Evolutionary conservation across 1,140 invertebrate genomes (phyloP).

Genomic region (Drosophila athabasca): DNA sequence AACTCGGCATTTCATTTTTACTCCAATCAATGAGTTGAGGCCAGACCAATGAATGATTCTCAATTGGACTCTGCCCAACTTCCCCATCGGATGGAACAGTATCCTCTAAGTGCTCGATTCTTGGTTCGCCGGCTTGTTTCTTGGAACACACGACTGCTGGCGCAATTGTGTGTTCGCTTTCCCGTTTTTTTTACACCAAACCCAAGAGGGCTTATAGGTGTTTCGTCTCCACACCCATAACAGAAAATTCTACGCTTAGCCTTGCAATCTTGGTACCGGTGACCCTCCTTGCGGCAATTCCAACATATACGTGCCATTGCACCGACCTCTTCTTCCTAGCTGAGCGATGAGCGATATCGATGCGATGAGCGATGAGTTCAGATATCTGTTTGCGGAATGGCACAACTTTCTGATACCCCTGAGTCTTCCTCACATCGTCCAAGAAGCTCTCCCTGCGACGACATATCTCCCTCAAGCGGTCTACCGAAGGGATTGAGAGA

Average conservation of each 20-base stretch:
- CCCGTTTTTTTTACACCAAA: slow-evolving; percentile 15
- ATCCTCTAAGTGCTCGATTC: no score
- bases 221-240: background rate
- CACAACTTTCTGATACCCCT: background rate
- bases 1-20: no score
- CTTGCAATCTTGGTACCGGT: slow-evolving; percentile 25
- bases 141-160: background rate
- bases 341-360: no score
- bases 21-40: no score
- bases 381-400: slow-evolving; percentile 3
- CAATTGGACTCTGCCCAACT: background rate
- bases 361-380: no score
- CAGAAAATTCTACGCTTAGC: slow-evolving; percentile 10
- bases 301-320: slow-evolving; percentile 11
- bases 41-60: no score
- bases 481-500: background rate
- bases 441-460: slow-evolving; percentile 3
- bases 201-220: slow-evolving; percentile 16
- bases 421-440: background rate
- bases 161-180: slow-evolving; percentile 4
- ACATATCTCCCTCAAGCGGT: background rate
- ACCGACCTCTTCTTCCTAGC: background rate
- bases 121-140: background rate
- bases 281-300: slow-evolving; percentile 28
- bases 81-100: background rate